These are phyloP conservation scores for Gari tellinella DNA, from an alignment of 2,888 invertebrate species.

Conservation along the genomic window DNA sequence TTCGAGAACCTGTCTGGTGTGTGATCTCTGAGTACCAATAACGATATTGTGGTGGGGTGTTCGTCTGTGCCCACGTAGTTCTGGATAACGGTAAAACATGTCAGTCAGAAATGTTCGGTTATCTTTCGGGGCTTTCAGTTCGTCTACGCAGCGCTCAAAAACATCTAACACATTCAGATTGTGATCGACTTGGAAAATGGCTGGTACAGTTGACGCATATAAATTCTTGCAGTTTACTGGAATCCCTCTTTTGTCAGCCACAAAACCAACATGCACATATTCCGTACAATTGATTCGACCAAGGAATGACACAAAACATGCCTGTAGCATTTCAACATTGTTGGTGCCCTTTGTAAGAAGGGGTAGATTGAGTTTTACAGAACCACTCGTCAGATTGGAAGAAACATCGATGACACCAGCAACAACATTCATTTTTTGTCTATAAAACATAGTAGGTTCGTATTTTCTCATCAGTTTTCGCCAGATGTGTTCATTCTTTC, in stretches of 20 bases:
- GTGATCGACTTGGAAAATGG: conserved; percentile 56
- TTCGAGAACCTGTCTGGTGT: conserved; percentile 9
- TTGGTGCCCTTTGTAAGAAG: conserved; percentile 10
- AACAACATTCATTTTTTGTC: conserved; percentile 69
- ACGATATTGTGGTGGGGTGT: conserved; percentile 69
- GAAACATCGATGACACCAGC: conserved; percentile 63
- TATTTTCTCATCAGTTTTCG: conserved; percentile 53
- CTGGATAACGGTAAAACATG: conserved; percentile 67
- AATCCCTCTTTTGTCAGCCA: conserved; percentile 55
- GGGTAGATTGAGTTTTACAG: conserved; percentile 31
- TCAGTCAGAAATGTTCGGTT: conserved; percentile 62
- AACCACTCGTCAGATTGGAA: conserved; percentile 45
- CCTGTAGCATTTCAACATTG: conserved; percentile 19
- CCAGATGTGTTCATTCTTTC: conserved; percentile 67
- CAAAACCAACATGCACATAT: conserved; percentile 63
- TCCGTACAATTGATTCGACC: conserved; percentile 64
- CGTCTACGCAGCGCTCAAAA: conserved; percentile 34
- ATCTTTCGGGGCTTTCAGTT: conserved; percentile 31
- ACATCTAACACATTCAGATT: conserved; percentile 22
- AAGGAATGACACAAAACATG: conserved; percentile 65
- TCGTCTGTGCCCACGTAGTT: conserved; percentile 56
- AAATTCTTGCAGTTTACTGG: conserved; percentile 33
- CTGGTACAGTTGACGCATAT: conserved; percentile 64
- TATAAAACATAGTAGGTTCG: conserved; percentile 67
- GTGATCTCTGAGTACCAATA: conserved; percentile 32